phyloP scores from a whole-genome alignment of 2,113 vertebrate genomes.

The Octodon degus region DNA sequence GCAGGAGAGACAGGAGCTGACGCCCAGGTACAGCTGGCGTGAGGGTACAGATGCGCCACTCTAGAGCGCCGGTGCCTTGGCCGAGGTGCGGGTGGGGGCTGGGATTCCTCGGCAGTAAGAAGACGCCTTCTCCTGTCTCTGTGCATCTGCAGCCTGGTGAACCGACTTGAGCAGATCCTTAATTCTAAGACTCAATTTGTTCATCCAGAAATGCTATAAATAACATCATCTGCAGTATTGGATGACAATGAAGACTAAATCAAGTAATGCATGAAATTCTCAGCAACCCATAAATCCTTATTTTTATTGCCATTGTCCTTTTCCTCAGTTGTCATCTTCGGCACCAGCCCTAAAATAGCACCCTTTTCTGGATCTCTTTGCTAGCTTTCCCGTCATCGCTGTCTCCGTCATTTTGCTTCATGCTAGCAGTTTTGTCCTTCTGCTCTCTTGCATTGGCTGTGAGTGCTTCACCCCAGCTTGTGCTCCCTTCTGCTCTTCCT shows the following conservation, averaged over 20 bases:
- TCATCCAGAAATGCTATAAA: constrained; percentile 19
- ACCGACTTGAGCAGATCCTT: background rate
- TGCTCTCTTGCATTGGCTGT: background rate
- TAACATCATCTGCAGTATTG: background rate
- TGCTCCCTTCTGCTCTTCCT: background rate
- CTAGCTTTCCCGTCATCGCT: background rate
- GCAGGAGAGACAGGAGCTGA: background rate
- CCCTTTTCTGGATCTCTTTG: background rate
- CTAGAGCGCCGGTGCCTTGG: background rate
- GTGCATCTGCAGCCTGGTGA: background rate
- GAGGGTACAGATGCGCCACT: background rate
- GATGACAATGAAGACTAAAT: constrained; percentile 12
- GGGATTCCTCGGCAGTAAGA: background rate
- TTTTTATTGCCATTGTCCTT: background rate
- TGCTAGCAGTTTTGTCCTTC: background rate
- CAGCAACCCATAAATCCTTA: background rate
- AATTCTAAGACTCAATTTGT: constrained; percentile 19
- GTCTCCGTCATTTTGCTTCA: background rate
- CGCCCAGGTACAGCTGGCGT: background rate
- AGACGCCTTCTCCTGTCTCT: background rate
- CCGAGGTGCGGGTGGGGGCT: background rate
- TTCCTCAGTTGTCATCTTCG: background rate
- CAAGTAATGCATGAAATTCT: background rate
- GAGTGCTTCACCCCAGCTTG: background rate
- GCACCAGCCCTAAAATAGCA: background rate